Conservation (phyloP, 64 coral and sea anemone genomes). For the Actinia equina region DNA sequence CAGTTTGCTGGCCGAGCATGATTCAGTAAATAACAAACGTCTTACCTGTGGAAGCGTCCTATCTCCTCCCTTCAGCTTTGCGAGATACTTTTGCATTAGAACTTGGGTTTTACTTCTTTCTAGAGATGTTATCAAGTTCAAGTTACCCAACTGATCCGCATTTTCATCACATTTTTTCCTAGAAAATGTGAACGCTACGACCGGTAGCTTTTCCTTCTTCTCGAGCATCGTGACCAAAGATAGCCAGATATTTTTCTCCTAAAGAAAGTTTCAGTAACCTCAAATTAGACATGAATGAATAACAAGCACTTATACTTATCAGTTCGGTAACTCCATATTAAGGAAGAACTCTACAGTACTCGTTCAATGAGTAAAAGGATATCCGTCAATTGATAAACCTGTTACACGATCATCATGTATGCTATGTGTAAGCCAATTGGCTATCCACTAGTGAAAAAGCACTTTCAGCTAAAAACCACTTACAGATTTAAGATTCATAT, state of each 20-base stretch:
- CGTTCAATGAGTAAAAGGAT: no score
- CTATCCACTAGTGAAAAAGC: neutral
- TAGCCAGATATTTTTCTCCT: conserved; percentile 90
- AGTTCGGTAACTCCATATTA: no score
- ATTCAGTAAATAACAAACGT: neutral
- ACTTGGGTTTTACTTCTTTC: conserved; percentile 79
- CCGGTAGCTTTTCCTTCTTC: conserved; percentile 84
- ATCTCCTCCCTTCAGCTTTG: conserved; percentile 68
- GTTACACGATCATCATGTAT: no score
- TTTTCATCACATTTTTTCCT: conserved; percentile 84
- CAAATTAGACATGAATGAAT: neutral
- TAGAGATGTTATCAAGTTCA: conserved; percentile 71
- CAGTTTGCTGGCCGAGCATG: no score
- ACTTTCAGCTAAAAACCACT: neutral
- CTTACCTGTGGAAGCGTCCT: conserved; percentile 70
- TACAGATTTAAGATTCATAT: conserved; percentile 69
- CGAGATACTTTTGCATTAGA: conserved; percentile 73
- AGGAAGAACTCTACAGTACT: no score
- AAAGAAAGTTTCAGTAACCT: neutral
- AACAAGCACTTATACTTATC: no score
- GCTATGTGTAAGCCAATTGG: no score
- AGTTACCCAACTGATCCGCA: conserved; percentile 63
- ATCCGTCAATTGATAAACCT: no score
- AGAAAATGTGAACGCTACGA: conserved; percentile 92
- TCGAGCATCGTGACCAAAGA: conserved; percentile 78